phyloP scores from a whole-genome alignment of 2,797 vertebrate species.

The Syngnathus acus region DNA sequence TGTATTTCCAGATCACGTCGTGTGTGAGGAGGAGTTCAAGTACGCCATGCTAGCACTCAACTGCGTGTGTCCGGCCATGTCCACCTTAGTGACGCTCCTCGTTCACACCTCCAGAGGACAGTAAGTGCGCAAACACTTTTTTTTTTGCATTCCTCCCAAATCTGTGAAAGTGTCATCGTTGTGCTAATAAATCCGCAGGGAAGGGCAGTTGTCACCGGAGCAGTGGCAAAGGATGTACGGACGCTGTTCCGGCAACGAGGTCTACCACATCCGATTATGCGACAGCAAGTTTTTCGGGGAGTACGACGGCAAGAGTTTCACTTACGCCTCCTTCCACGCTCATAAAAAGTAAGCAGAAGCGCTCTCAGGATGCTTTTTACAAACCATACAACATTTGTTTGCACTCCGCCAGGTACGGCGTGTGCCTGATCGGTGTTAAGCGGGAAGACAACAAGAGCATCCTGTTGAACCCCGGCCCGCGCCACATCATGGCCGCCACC shows the following conservation, averaged over 20 bases:
- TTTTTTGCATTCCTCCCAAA: neutral
- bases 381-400: neutral
- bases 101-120: slow-evolving; percentile 98
- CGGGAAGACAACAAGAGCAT: slow-evolving; percentile 85
- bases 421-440: slow-evolving; percentile 86
- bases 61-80: slow-evolving; percentile 95
- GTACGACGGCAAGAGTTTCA: slow-evolving; percentile 94
- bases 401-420: slow-evolving; percentile 71
- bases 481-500: slow-evolving; percentile 81
- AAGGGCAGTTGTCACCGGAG: slow-evolving; percentile 85
- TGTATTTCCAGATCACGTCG: slow-evolving; percentile 83
- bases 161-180: neutral
- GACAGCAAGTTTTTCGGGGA: slow-evolving; percentile 96
- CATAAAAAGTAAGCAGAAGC: slow-evolving; percentile 84
- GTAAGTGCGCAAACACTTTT: slow-evolving; percentile 72
- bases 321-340: slow-evolving; percentile 92
- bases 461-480: slow-evolving; percentile 81
- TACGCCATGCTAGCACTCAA: slow-evolving; percentile 98
- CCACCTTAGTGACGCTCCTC: slow-evolving; percentile 92
- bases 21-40: slow-evolving; percentile 99
- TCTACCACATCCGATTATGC: slow-evolving; percentile 88
- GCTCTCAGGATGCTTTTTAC: neutral
- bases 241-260: slow-evolving; percentile 92
- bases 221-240: slow-evolving; percentile 95
- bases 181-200: slow-evolving; percentile 62